Base-by-base conservation (phyloP, 64 coral and sea anemone genomes). In the Trachythela sp. region DNA sequence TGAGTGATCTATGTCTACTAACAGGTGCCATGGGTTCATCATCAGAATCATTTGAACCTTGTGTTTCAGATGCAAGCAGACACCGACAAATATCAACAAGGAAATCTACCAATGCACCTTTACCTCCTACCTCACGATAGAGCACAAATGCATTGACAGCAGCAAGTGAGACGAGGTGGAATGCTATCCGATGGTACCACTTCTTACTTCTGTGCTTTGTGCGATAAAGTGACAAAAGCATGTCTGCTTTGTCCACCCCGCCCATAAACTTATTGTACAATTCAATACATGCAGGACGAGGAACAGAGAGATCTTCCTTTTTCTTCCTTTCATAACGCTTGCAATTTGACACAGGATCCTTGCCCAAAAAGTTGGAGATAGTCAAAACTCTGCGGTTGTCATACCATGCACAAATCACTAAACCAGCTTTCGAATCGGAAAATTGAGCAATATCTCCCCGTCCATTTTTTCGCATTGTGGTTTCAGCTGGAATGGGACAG, bases 261-360 rank as follows among this genome's bases (percentile, higher is more conserved):
- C 75, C 75, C 75, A 80, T 80, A 80, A 37, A 80, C 38, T 80
- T 80, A 10, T 80, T 80, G 75, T 80, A 80, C 75, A 80, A 36
- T 80, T 80, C 9, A 80, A 80, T 22, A 17, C 9, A 80, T 6
- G 75, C 75, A 3, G 75, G 75, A 80, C 38, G 75, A 22, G 75
- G 75, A 36, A 80, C 32, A 34, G 32, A 80, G 1, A 36, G 7
- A 80, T 9, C 20, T 22, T 80, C 2, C 38, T 80, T 80, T 40
- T 80, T 80, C 75, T 80, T 80, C 75, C 75, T 80, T 34, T 80
- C 75, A 80, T 80, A 80, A 14, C 34, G 75, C 34, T 80, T 80
- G 75, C 75, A 80, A 80, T 80, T 80, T 80, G 75, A 80, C 8
- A 80, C 75, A 34, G 75, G 38, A 37, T 80, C 31, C 75, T 80